Evolutionary conservation across 2,888 invertebrate species (phyloP).

Genomic region (Eristalis arbustorum): DNA sequence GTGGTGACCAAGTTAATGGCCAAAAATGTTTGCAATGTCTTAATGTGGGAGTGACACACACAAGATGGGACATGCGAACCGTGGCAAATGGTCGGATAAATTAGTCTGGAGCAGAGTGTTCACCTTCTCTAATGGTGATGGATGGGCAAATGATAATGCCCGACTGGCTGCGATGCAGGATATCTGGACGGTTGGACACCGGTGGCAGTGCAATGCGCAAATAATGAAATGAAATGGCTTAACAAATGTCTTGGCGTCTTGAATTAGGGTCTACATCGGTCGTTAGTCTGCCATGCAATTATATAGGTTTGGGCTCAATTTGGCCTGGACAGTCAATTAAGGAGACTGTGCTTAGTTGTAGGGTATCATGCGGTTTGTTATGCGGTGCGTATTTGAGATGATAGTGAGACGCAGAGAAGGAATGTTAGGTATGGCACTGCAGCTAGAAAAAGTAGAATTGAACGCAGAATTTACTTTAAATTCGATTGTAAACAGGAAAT

Average conservation of each 20-base stretch:
- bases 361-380: background rate
- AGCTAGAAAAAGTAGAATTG: too few species aligned
- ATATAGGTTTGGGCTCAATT: background rate
- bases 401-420: too few species aligned
- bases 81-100: constrained; percentile 56
- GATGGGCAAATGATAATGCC: constrained; percentile 50
- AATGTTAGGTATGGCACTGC: too few species aligned
- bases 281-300: background rate
- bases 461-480: too few species aligned
- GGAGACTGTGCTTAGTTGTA: background rate
- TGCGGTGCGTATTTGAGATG: too few species aligned
- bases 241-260: background rate
- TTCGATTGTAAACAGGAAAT: too few species aligned
- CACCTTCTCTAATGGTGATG: constrained; percentile 64
- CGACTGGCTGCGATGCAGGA: background rate
- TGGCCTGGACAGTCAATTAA: background rate
- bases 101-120: constrained; percentile 60
- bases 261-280: background rate
- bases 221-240: constrained; percentile 15
- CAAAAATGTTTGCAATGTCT: constrained; percentile 57
- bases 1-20: constrained; percentile 53
- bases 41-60: constrained; percentile 33
- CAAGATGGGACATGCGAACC: background rate
- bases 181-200: background rate
- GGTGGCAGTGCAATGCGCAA: background rate